Evolutionary conservation across 2,797 vertebrate species (phyloP).

Genomic region (Typhlichthys subterraneus): DNA sequence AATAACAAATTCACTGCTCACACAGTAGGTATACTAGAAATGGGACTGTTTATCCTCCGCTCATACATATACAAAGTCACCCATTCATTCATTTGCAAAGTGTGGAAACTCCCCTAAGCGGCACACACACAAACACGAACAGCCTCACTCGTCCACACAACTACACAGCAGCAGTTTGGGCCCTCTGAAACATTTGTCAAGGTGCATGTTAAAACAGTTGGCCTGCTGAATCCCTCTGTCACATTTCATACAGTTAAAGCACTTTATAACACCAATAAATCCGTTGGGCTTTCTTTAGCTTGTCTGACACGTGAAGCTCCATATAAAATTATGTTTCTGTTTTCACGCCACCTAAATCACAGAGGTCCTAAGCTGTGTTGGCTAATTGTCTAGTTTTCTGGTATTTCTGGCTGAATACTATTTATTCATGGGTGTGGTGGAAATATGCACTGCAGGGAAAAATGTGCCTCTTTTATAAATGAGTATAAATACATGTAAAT

Average conservation of each 20-base stretch:
- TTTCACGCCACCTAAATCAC: slow-evolving; percentile 59
- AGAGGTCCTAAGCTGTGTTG: slow-evolving; percentile 30
- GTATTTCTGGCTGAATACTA: slow-evolving; percentile 49
- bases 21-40: slow-evolving; percentile 23
- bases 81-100: slow-evolving; percentile 67
- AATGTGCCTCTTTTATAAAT: slow-evolving; percentile 28
- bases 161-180: slow-evolving; percentile 15
- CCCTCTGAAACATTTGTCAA: slow-evolving; percentile 36
- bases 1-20: slow-evolving; percentile 34
- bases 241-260: slow-evolving; percentile 47
- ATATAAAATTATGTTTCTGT: slow-evolving; percentile 52
- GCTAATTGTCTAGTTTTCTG: slow-evolving; percentile 52
- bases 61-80: slow-evolving; percentile 54
- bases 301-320: slow-evolving; percentile 59
- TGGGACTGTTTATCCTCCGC: slow-evolving; percentile 7
- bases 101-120: slow-evolving; percentile 71
- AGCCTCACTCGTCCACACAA: slow-evolving; percentile 23
- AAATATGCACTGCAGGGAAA: slow-evolving; percentile 35
- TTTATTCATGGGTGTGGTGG: slow-evolving; percentile 55
- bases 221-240: slow-evolving; percentile 47
- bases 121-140: slow-evolving; percentile 29
- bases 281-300: slow-evolving; percentile 30
- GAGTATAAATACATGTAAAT: slow-evolving; percentile 6
- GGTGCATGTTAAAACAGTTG: slow-evolving; percentile 48
- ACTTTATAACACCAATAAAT: slow-evolving; percentile 54